Base-by-base conservation (phyloP, 2,113 vertebrate species). In the Typhlomys cinereus region DNA sequence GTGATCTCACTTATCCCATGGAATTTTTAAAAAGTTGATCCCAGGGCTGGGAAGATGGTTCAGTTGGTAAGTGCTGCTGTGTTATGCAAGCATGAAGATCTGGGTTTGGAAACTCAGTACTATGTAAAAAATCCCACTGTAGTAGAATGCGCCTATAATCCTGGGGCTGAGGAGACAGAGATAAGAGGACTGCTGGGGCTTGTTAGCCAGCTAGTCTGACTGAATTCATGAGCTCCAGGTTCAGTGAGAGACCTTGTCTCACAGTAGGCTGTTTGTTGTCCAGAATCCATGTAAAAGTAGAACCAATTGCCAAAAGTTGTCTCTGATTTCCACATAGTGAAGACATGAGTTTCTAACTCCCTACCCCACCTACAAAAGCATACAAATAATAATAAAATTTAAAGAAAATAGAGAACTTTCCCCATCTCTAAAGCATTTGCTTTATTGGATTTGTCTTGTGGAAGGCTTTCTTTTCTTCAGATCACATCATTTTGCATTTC, bases 401-500 rank as follows among this genome's bases (percentile, higher is more conserved):
- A 20, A 50, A n/a, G n/a, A n/a, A 75, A n/a, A 12, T 9, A n/a
- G 31, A 52, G n/a, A 52, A 75, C 48, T 90, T 48, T 59, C 18
- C 71, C 57, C 80, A 41, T 66, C 31, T 17, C 4, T 75, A 39
- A 89, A 71, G n/a, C 25, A 57, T 93, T 62, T 84, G 7, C 54
- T 92, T 84, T 84, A 67, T 54, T 95, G 83, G n/a, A 6, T 69
- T 94, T 90, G 88, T 81, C 66, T 91, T 88, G 1, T 44, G 84
- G 39, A 66, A 66, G 31, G 9, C 54, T 70, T 94, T 93, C 36
- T 95, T 91, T 83, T 76, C 75, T 91, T 91, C 69, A 93, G 64
- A 88, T 61, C 71, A 59, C 10, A 88, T 87, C 59, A 92, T 23
- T 75, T 83, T 89, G 23, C 84, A 70, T n/a, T 75, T 87, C 70